Evolutionary conservation across 2,113 vertebrate species (phyloP).

Genomic region (Eupsittula cactorum): DNA sequence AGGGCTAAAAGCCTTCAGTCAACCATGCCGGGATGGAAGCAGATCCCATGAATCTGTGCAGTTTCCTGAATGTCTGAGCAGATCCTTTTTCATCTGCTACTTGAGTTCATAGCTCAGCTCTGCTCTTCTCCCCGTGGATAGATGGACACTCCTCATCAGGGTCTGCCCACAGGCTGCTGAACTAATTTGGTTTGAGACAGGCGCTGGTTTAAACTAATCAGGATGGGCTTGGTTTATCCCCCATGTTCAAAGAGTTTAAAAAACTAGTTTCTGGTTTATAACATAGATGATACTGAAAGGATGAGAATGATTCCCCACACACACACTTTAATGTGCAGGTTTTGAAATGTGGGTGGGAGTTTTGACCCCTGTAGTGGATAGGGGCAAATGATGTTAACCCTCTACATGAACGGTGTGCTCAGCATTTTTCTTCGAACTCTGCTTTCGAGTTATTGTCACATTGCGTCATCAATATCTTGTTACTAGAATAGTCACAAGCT

Average conservation of each 20-base stretch:
- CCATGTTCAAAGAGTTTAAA: not conserved
- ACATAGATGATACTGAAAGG: not conserved
- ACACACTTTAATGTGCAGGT: not conserved
- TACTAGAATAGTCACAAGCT: not conserved
- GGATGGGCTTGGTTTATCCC: not conserved
- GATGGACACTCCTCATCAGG: not conserved
- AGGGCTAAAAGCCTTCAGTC: not conserved
- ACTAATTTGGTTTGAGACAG: accelerated
- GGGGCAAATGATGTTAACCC: not conserved
- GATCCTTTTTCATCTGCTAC: not conserved
- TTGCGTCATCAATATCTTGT: not conserved
- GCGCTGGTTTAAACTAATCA: too few species aligned
- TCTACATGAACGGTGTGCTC: not conserved
- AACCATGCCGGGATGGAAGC: not conserved
- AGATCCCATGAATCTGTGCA: accelerated
- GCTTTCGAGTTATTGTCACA: not conserved
- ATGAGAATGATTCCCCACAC: not conserved
- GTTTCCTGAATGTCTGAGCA: accelerated
- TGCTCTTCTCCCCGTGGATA: not conserved
- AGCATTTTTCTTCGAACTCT: not conserved
- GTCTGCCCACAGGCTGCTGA: not conserved
- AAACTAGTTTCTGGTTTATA: not conserved
- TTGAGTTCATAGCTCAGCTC: not conserved
- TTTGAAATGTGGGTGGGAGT: not conserved
- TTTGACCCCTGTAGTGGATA: not conserved